These are phyloP conservation scores for Brachionichthys hirsutus DNA, from an alignment of 2,113 vertebrate genomes.

Conservation along the genomic window DNA sequence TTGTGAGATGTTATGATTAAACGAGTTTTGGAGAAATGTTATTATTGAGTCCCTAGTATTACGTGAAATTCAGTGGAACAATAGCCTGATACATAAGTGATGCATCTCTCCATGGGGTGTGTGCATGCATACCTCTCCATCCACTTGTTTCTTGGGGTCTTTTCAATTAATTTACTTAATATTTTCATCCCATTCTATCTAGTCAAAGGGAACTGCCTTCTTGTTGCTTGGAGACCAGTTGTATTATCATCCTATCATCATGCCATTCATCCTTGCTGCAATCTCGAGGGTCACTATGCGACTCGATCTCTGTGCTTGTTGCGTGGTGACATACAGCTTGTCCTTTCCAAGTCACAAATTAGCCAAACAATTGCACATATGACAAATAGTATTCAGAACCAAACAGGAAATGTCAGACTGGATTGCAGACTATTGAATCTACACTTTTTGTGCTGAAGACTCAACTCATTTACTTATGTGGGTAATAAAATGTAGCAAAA, in stretches of 20 bases:
- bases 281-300: conserved; percentile 59
- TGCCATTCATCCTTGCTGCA: conserved; percentile 61
- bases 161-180: conserved; percentile 76
- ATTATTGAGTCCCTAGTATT: conserved; percentile 29
- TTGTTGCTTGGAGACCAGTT: conserved; percentile 57
- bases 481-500: not conserved
- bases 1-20: conserved; percentile 28
- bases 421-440: not conserved
- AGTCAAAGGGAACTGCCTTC: conserved; percentile 55
- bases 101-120: conserved; percentile 48
- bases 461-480: no score
- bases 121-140: conserved; percentile 39
- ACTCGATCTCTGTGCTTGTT: conserved; percentile 52
- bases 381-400: conserved; percentile 12
- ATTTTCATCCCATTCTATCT: conserved; percentile 63
- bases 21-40: conserved; percentile 10
- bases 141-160: conserved; percentile 47
- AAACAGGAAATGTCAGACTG: conserved; percentile 8
- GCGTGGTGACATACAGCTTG: conserved; percentile 52
- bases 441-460: no score
- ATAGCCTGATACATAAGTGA: conserved; percentile 62
- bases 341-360: conserved; percentile 64
- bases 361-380: conserved; percentile 45
- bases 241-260: conserved; percentile 59
- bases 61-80: conserved; percentile 52